phyloP scores from a whole-genome alignment of 2,797 vertebrate genomes.

The Platalea minor region DNA sequence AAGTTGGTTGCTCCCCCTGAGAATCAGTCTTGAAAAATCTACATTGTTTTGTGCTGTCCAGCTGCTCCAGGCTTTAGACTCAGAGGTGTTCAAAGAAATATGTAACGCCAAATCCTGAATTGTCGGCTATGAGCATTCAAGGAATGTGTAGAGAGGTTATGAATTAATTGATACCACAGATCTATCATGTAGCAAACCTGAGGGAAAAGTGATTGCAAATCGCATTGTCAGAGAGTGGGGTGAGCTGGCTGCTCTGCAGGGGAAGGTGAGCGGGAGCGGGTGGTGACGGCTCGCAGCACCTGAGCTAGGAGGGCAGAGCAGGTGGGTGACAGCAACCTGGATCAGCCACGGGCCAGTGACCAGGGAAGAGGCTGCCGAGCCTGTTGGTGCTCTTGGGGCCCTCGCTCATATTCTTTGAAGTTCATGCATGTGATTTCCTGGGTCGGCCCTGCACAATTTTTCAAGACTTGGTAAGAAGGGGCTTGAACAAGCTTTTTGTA shows the following conservation, averaged over 20 bases:
- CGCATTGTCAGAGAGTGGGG: not conserved
- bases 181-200: not conserved
- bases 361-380: not conserved
- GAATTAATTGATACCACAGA: not conserved
- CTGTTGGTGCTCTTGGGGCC: not conserved
- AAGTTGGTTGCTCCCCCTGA: not conserved
- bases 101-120: not conserved
- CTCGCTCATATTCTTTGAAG: not conserved
- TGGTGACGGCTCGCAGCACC: not conserved
- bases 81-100: not conserved
- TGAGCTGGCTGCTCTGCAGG: not conserved
- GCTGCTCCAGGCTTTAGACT: not conserved
- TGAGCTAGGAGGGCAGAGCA: not conserved
- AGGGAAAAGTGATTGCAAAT: not conserved
- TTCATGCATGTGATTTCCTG: not conserved
- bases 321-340: not conserved
- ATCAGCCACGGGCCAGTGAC: not conserved
- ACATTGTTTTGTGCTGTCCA: not conserved
- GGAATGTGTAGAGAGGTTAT: not conserved
- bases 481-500: not conserved
- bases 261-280: rapidly evolving
- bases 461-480: not conserved
- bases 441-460: not conserved
- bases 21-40: not conserved
- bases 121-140: not conserved